Evolutionary conservation across 2,888 invertebrate genomes (phyloP).

Genomic region (Boloria euphrosyne): DNA sequence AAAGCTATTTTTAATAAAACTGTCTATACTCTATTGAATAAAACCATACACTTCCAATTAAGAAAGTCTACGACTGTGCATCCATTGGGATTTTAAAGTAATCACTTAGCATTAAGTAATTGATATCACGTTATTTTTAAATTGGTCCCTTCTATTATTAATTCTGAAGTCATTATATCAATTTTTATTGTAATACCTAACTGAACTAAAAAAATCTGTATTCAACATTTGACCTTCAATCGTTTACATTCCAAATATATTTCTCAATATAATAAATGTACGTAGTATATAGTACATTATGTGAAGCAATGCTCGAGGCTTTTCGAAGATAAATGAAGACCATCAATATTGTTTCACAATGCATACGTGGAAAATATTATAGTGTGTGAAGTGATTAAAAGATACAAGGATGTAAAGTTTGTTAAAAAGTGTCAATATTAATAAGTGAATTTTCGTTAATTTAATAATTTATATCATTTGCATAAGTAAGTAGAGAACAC

Average conservation of each 20-base stretch:
- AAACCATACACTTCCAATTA: constrained; percentile 4
- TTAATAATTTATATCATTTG: no score
- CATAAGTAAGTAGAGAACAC: no score
- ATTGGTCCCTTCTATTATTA: neutral
- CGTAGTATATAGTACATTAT: neutral
- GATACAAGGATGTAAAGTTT: neutral
- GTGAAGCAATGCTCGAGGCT: constrained; percentile 25
- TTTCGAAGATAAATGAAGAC: constrained; percentile 24
- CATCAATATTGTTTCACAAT: constrained; percentile 31
- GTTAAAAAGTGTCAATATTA: no score
- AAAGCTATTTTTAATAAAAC: no score
- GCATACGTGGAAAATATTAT: neutral
- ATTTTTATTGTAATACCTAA: neutral
- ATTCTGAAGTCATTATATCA: neutral
- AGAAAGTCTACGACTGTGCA: neutral
- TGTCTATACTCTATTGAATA: no score
- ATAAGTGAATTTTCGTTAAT: no score
- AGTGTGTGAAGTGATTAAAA: constrained; percentile 4
- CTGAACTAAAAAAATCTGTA: neutral
- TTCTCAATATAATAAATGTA: constrained; percentile 16
- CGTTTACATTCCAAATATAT: constrained; percentile 6
- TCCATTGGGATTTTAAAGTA: constrained; percentile 15
- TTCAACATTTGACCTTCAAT: neutral
- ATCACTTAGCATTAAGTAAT: constrained; percentile 10
- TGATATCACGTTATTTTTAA: neutral